These are phyloP conservation scores for Littorina saxatilis DNA, from an alignment of 1,140 invertebrate species.

Conservation along the genomic window DNA sequence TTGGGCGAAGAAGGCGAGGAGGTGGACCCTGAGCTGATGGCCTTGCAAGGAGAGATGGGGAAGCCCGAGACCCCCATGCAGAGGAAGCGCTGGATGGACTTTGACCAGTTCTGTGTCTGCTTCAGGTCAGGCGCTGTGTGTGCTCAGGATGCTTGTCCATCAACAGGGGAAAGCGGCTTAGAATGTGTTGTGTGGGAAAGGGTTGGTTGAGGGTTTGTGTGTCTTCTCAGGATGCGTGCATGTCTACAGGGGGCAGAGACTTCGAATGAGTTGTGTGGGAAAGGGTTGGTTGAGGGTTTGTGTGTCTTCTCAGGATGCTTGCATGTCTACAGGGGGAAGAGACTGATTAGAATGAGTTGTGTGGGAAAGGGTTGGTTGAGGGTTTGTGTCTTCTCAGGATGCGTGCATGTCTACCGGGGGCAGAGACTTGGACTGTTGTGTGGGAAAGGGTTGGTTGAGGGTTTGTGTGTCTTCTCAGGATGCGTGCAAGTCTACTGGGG, in stretches of 20 bases:
- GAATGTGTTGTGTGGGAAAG: neutral
- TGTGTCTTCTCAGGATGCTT: neutral
- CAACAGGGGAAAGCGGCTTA: too few species aligned
- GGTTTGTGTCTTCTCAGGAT: too few species aligned
- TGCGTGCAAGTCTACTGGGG: too few species aligned
- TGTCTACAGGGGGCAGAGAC: neutral
- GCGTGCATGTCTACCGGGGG: neutral
- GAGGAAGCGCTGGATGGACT: conserved; percentile 74
- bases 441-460: neutral
- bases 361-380: too few species aligned
- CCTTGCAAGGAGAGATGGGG: conserved; percentile 30
- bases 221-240: neutral
- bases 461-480: neutral
- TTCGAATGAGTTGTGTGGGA: neutral
- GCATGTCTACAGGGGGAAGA: too few species aligned
- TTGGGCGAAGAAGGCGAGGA: conserved; percentile 8
- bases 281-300: neutral
- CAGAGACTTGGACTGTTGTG: neutral
- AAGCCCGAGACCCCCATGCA: conserved; percentile 45
- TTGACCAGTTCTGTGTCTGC: conserved; percentile 73
- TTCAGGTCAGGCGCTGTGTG: conserved; percentile 64
- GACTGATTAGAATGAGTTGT: too few species aligned
- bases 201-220: too few species aligned
- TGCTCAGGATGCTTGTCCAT: neutral
- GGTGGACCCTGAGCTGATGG: conserved; percentile 44